These are phyloP conservation scores for Acridotheres tristis DNA, from an alignment of 2,797 vertebrate species.

Conservation along the genomic window DNA sequence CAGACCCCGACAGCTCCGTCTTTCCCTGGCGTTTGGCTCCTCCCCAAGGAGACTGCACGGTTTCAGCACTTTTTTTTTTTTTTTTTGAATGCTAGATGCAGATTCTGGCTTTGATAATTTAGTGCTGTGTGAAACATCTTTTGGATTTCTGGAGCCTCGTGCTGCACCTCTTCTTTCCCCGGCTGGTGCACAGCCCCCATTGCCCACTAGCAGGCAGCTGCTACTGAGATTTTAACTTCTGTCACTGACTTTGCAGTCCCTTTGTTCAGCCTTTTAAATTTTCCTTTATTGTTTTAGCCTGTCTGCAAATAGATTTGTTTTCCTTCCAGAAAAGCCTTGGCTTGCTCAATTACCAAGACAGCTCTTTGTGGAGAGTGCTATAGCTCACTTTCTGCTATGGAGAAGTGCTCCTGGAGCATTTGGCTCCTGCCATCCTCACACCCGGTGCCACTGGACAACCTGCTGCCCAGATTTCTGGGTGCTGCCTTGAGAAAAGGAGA, in stretches of 20 bases:
- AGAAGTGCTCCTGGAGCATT: background rate
- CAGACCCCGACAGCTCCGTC: background rate
- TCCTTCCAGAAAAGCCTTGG: background rate
- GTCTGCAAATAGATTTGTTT: slow-evolving; percentile 27
- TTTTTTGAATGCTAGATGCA: background rate
- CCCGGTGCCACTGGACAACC: background rate
- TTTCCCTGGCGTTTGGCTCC: slow-evolving; percentile 15
- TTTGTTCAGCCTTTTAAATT: slow-evolving; percentile 30
- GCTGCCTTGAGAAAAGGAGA: background rate
- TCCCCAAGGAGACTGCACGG: background rate
- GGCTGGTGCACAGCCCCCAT: fast-evolving
- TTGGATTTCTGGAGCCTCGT: background rate
- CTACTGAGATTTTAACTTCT: background rate
- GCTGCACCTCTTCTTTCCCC: background rate
- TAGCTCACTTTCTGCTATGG: background rate
- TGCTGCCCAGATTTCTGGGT: background rate
- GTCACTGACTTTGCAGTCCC: background rate
- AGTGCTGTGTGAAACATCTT: background rate
- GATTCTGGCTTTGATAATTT: background rate
- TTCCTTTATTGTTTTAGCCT: slow-evolving; percentile 25
- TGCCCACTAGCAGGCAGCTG: background rate
- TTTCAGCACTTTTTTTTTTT: background rate
- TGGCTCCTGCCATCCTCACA: background rate
- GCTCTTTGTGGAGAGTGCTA: background rate
- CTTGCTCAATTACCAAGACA: slow-evolving; percentile 20